Percentiles rank a stretch among this genome's conserved stretches.
phyloP scores from a whole-genome alignment of 2,888 invertebrate species.

The Apotomis betuletana region DNA sequence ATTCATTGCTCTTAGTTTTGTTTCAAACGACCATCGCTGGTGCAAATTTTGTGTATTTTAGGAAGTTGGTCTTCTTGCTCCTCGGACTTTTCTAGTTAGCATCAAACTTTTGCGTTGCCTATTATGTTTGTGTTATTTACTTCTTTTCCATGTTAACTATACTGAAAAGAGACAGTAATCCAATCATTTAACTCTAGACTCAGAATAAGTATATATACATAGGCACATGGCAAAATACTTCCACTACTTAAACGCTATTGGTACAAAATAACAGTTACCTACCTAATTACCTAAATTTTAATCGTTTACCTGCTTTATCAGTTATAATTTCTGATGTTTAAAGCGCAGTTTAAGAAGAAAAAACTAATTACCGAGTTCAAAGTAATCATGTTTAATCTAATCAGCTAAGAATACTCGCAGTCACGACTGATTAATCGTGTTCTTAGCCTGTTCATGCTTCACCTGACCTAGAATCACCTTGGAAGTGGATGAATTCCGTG shows the following conservation, averaged over 20 bases:
- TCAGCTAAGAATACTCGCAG: constrained; percentile 49
- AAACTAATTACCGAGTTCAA: constrained; percentile 43
- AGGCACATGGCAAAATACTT: no score
- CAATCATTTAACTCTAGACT: no score
- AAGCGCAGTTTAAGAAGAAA: constrained; percentile 28
- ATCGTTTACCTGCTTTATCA: neutral
- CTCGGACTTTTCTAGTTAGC: constrained; percentile 26
- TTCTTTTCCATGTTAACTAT: neutral
- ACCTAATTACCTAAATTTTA: constrained; percentile 2
- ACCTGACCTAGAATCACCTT: constrained; percentile 58
- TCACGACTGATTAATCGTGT: constrained; percentile 55
- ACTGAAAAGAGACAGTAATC: no score
- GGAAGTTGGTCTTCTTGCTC: constrained; percentile 14
- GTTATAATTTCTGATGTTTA: neutral
- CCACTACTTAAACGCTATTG: no score
- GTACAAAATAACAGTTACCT: neutral
- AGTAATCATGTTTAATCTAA: constrained; percentile 45
- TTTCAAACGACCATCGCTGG: constrained; percentile 56
- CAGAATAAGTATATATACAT: no score
- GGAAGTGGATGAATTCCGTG: constrained; percentile 44
- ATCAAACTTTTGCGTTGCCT: constrained; percentile 4
- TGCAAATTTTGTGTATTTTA: constrained; percentile 31
- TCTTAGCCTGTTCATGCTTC: constrained; percentile 54
- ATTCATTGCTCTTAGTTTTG: constrained; percentile 73
- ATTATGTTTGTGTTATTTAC: neutral